These are phyloP conservation scores for Aphis gossypii DNA, from an alignment of 1,140 invertebrate species.

Conservation along the genomic window DNA sequence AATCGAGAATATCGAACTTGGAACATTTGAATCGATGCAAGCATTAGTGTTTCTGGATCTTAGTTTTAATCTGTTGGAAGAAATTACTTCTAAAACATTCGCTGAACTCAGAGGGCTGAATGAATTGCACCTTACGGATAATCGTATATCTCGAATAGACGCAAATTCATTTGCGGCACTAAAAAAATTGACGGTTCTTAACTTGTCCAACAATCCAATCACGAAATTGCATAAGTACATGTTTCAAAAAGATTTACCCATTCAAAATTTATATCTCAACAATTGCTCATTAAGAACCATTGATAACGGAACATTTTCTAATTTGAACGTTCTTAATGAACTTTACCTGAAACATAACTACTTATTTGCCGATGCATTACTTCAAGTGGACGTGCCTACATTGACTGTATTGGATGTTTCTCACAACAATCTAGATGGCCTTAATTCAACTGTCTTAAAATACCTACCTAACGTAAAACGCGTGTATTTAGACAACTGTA, in stretches of 20 bases:
- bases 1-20: conserved; percentile 80
- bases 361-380: conserved; percentile 72
- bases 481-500: conserved; percentile 74
- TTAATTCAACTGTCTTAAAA: conserved; percentile 73
- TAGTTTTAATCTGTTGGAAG: conserved; percentile 75
- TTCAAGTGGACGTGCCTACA: conserved; percentile 75
- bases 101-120: conserved; percentile 74
- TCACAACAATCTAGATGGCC: conserved; percentile 74
- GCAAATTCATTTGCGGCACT: conserved; percentile 69
- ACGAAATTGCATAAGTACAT: conserved; percentile 68
- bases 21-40: conserved; percentile 78
- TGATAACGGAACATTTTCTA: conserved; percentile 72
- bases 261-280: conserved; percentile 69
- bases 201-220: conserved; percentile 72
- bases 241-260: conserved; percentile 69
- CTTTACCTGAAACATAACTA: conserved; percentile 78
- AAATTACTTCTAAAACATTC: conserved; percentile 72
- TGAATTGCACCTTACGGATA: conserved; percentile 72
- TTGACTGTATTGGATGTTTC: conserved; percentile 76
- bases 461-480: conserved; percentile 78
- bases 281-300: conserved; percentile 72
- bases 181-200: conserved; percentile 70
- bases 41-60: conserved; percentile 80
- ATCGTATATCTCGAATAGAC: conserved; percentile 69
- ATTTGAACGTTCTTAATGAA: conserved; percentile 73